Base-by-base conservation (phyloP, 2,797 vertebrate species). In the Cephalopachus bancanus region DNA sequence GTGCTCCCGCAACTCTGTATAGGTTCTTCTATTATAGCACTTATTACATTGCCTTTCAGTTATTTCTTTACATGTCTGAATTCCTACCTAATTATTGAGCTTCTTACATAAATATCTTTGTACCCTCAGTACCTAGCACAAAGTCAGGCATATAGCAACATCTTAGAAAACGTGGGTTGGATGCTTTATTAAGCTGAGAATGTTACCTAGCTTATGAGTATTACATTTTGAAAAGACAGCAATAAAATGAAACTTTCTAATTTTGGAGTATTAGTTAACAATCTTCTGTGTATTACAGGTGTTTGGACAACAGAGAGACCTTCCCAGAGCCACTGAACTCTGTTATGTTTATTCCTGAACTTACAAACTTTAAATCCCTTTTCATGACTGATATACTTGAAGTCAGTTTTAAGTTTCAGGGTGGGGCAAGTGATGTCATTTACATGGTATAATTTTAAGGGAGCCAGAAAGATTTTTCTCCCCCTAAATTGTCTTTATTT, bases 401-500 rank as follows among this genome's bases (percentile, higher is more conserved):
- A 95, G 81, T 90, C 37, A 88, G 67, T 15, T 30, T 83, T 95
- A 65, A 72, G 7, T 93, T 87, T 53, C 37, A 78, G 59, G 49
- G 4, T 53, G 0, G 28, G 26, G 7, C 22, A 10, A 55, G 4
- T 26, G 49, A 2, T 16, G 7, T 79, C 37, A 72, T 28, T 19
- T 72, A 83, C 16, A 15, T 78, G 44, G 12, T 26, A 0, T 76
- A 16, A 88, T 83, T 91, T 84, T 67, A 94, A 84, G 49, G 72
- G 19, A 90, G 80, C 30, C 22, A 67, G 37, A 2, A 92, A 76
- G 49, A 76, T 60, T 64, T 84, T 57, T 37, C 11, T 51, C 10
- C 28, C 30, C 30, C 7, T 14, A 19, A 17, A 62, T 30, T 10
- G 49, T 17, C 10, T 64, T 1, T 69, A 6, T 44, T 69, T 90